Evolutionary conservation across 2,113 vertebrate species (phyloP).

Genomic region (Sterna hirundo): DNA sequence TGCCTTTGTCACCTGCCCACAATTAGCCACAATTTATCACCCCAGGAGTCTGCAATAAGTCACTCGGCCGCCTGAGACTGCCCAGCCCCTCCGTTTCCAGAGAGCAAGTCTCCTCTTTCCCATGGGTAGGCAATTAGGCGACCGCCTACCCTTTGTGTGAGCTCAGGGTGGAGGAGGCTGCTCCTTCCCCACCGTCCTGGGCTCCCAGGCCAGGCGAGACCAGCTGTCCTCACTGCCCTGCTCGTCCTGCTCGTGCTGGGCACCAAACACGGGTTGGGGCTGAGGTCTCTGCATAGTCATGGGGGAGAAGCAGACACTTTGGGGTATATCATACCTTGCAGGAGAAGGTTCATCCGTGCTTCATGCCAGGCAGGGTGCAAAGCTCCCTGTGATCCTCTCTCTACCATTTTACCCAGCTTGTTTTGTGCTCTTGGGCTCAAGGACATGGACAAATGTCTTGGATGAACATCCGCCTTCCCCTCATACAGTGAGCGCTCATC

Average conservation of each 20-base stretch:
- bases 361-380: background rate
- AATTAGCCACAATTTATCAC: constrained; percentile 62
- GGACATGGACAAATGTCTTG: background rate
- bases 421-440: background rate
- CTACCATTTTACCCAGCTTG: background rate
- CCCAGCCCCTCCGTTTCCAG: background rate
- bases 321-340: rapidly evolving
- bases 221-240: background rate
- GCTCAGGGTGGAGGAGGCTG: background rate
- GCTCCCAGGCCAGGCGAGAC: background rate
- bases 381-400: background rate
- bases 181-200: background rate
- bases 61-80: background rate
- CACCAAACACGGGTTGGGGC: background rate
- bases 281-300: background rate
- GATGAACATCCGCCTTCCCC: background rate
- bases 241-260: background rate
- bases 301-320: background rate
- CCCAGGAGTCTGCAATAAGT: constrained; percentile 57
- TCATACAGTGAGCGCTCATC: background rate
- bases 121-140: background rate
- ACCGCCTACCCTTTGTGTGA: background rate
- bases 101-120: background rate
- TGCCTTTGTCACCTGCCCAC: constrained; percentile 64
- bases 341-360: background rate